Percentiles rank a stretch among this genome's conserved stretches.
Conservation (phyloP, 2,888 invertebrate genomes). For the Stomorhina lunata region DNA sequence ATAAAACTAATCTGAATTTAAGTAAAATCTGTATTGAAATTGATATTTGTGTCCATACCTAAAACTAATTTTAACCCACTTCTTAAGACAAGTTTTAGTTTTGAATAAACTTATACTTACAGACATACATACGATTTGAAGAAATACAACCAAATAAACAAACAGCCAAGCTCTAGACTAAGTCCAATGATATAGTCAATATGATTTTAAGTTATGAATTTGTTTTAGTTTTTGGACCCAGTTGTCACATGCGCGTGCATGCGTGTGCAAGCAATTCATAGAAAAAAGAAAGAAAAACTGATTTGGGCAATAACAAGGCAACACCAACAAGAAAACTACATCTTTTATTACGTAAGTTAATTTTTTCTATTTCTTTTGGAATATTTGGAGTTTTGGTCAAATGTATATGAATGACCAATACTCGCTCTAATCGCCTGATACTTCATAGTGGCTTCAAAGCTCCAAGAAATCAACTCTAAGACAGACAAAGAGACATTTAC, state of each 20-base stretch:
- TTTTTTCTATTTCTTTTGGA: slow-evolving; percentile 31
- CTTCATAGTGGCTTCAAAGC: background rate
- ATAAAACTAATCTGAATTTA: slow-evolving; percentile 70
- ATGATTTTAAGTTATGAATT: slow-evolving; percentile 38
- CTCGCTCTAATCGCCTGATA: slow-evolving; percentile 59
- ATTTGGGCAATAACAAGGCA: slow-evolving; percentile 28
- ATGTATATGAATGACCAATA: slow-evolving; percentile 51
- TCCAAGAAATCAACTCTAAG: slow-evolving; percentile 13
- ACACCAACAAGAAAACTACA: slow-evolving; percentile 59
- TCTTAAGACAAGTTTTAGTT: slow-evolving; percentile 65
- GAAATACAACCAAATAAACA: background rate
- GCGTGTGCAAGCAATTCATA: slow-evolving; percentile 56
- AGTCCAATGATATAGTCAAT: slow-evolving; percentile 31
- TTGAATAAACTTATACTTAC: slow-evolving; percentile 64
- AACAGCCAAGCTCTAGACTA: slow-evolving; percentile 2
- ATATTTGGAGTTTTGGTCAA: slow-evolving; percentile 56
- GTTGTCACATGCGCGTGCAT: slow-evolving; percentile 58
- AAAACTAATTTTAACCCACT: slow-evolving; percentile 68
- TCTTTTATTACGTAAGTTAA: slow-evolving; percentile 72
- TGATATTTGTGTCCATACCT: slow-evolving; percentile 37
- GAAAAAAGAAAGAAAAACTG: background rate
- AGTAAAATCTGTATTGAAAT: slow-evolving; percentile 47
- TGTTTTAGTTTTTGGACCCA: slow-evolving; percentile 31
- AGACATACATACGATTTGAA: slow-evolving; percentile 61
- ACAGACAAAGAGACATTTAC: slow-evolving; percentile 66